phyloP scores from a whole-genome alignment of 2,888 invertebrate species.

The Lymantria dispar region DNA sequence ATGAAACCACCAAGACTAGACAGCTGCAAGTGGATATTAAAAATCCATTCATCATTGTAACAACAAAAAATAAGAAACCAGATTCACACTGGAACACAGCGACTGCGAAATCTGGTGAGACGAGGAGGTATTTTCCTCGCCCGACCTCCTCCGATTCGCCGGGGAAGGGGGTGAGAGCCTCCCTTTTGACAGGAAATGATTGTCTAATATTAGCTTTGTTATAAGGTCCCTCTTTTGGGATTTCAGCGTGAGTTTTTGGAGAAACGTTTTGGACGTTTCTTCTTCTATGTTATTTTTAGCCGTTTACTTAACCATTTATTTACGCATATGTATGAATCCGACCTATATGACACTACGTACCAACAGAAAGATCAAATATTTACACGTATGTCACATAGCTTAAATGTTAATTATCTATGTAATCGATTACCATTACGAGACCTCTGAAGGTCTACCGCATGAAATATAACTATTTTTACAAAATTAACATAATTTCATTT shows the following conservation, averaged over 20 bases:
- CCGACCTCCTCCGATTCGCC: conserved; percentile 46
- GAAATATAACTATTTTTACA: too few species aligned
- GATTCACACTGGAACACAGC: conserved; percentile 74
- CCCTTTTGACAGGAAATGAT: conserved; percentile 82
- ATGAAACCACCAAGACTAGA: conserved; percentile 49
- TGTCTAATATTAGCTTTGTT: conserved; percentile 82
- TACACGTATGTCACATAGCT: not conserved
- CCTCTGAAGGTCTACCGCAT: too few species aligned
- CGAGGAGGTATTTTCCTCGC: conserved; percentile 66
- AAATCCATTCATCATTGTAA: conserved; percentile 74
- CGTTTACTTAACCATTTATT: conserved; percentile 12
- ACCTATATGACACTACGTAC: too few species aligned
- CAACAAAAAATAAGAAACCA: conserved; percentile 73
- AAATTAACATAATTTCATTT: too few species aligned
- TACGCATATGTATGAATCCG: too few species aligned
- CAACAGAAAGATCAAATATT: not conserved
- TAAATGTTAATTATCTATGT: too few species aligned
- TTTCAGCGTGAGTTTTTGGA: conserved; percentile 52
- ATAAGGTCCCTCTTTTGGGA: conserved; percentile 77
- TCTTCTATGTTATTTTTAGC: conserved; percentile 15
- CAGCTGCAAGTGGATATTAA: conserved; percentile 75
- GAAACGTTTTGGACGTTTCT: conserved; percentile 40
- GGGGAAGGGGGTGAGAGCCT: conserved; percentile 52
- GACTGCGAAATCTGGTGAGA: conserved; percentile 74
- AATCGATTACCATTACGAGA: too few species aligned